A percentile compares a stretch with the other conserved stretches of the same genome.
phyloP scores from a whole-genome alignment of 2,797 vertebrate genomes.

The Carapus acus region DNA sequence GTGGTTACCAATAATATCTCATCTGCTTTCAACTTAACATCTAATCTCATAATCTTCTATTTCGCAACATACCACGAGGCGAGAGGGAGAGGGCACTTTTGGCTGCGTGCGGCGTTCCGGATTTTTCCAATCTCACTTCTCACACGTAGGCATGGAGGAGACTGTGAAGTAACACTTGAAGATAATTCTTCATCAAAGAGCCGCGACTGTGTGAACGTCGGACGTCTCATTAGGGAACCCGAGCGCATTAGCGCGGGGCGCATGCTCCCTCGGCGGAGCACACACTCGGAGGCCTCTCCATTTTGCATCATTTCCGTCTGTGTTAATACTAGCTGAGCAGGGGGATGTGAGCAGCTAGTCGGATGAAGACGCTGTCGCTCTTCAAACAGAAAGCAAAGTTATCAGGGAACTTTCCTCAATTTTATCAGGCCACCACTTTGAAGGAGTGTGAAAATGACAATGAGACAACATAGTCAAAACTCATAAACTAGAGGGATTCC shows the following conservation, averaged over 20 bases:
- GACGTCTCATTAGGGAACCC: slow-evolving; percentile 29
- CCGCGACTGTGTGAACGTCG: slow-evolving; percentile 10
- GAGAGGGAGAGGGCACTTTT: slow-evolving; percentile 9
- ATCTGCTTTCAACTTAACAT: no score
- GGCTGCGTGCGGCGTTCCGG: slow-evolving; percentile 3
- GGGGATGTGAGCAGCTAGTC: slow-evolving; percentile 23
- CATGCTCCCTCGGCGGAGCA: slow-evolving; percentile 18
- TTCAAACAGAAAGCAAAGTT: slow-evolving; percentile 12
- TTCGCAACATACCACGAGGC: no score
- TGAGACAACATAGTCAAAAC: background rate
- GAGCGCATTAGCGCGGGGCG: slow-evolving; percentile 24
- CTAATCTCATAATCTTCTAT: no score
- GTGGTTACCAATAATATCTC: no score
- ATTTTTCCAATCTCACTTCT: slow-evolving; percentile 9
- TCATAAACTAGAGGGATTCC: no score
- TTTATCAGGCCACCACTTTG: slow-evolving; percentile 6
- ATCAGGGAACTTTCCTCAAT: slow-evolving; percentile 18
- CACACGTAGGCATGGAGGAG: background rate
- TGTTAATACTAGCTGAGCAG: slow-evolving; percentile 18
- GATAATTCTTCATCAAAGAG: slow-evolving; percentile 19
- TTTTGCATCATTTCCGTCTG: slow-evolving; percentile 31
- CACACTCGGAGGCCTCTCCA: background rate
- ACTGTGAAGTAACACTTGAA: slow-evolving; percentile 10
- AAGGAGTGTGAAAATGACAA: slow-evolving; percentile 25
- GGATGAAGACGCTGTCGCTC: slow-evolving; percentile 32